Base-by-base conservation (phyloP, 2,888 invertebrate genomes). In the Mythimna loreyi region DNA sequence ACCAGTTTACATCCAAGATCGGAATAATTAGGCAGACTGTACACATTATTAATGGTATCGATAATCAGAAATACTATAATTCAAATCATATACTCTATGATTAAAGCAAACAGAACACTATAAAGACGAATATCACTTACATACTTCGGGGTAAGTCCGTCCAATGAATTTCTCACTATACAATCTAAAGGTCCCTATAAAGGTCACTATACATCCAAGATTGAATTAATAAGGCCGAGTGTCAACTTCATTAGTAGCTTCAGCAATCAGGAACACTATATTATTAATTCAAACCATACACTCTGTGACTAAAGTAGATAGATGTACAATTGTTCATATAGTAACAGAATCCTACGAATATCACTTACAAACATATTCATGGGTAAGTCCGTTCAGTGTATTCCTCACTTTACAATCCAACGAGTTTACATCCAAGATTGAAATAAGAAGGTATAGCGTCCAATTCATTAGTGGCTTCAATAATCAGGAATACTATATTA, bases 401-500 rank as follows among this genome's bases (percentile, higher is more conserved):
- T 13, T 33, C 53, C 53, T 30, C 11, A 5, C 30, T n/a, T 53
- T 53, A 53, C n/a, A n/a, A n/a, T 53, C 21, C 56, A 80, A 83
- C 87, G 23, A 69, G 87, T 84, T 85, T 81, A 52, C 72, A 60
- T 28, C 40, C 25, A 63, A 70, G n/a, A n/a, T n/a, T n/a, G n/a
- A n/a, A n/a, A n/a, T n/a, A n/a, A n/a, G n/a, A n/a, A 76, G 59
- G 77, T 40, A 67, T 68, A 74, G 56, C 61, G 62, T 82, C 79
- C 76, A 76, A 81, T 87, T 87, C 86, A 84, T 88, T 89, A 86
- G 75, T 55, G 52, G 57, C 52, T 65, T 36, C 53, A 72, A 81
- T n/a, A 85, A 76, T 81, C 84, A 80, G 75, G 81, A 80, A 70
- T 74, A 81, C 75, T 67, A 89, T 87, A n/a, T n/a, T n/a, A n/a